phyloP scores from a whole-genome alignment of 1,140 invertebrate species.

The Pinna nobilis region DNA sequence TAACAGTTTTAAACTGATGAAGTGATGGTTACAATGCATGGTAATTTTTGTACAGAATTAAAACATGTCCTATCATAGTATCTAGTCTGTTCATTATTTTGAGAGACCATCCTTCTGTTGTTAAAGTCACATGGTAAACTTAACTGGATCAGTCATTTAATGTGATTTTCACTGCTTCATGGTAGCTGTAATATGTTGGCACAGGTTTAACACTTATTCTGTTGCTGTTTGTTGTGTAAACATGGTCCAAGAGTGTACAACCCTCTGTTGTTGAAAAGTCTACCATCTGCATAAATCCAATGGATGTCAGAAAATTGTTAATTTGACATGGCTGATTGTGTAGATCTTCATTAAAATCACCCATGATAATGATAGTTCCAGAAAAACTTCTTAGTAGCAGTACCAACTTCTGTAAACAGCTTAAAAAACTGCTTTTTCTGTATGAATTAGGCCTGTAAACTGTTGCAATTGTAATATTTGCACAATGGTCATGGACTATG shows the following conservation, averaged over 20 bases:
- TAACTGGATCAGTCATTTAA: too few species aligned
- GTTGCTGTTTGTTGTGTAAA: neutral
- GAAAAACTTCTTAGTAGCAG: too few species aligned
- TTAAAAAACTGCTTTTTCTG: neutral
- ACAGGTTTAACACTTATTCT: neutral
- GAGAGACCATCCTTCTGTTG: too few species aligned
- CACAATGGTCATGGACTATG: neutral
- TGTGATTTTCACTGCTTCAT: slow-evolving; percentile 16
- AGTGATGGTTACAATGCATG: too few species aligned
- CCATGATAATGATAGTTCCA: neutral
- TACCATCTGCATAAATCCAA: slow-evolving; percentile 7
- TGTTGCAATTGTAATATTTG: neutral
- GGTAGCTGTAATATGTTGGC: slow-evolving; percentile 15
- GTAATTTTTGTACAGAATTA: too few species aligned
- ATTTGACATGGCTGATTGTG: too few species aligned
- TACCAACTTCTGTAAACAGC: neutral
- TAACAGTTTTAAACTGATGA: too few species aligned
- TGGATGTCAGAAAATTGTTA: neutral
- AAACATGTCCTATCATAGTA: too few species aligned
- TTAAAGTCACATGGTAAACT: too few species aligned
- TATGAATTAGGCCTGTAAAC: neutral
- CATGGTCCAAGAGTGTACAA: slow-evolving; percentile 11
- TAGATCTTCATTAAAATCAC: slow-evolving; percentile 17
- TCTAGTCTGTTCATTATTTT: too few species aligned
- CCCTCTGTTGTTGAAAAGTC: slow-evolving; percentile 10